phyloP scores from a whole-genome alignment of 2,888 invertebrate species.

The Ophion slaviceki region DNA sequence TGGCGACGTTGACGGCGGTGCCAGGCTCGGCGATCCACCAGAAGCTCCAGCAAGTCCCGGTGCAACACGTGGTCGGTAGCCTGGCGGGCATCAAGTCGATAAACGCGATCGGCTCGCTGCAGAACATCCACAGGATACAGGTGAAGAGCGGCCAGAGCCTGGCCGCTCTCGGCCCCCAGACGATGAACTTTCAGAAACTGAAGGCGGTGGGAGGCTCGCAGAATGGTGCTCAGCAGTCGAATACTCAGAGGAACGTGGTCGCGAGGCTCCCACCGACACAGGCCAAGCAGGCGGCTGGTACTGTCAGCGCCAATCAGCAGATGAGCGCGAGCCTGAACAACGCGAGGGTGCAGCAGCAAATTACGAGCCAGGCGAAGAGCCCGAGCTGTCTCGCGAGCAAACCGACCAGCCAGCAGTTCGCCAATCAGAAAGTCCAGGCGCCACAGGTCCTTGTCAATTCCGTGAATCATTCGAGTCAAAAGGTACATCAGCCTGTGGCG shows the following conservation, averaged over 20 bases:
- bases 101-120: constrained; percentile 67
- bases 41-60: constrained; percentile 72
- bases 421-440: constrained; percentile 73
- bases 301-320: constrained; percentile 63
- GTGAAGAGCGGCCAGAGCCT: constrained; percentile 71
- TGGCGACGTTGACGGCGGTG: constrained; percentile 57
- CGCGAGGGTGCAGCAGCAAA: constrained; percentile 71
- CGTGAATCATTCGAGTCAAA: constrained; percentile 70
- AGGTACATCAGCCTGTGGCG: constrained; percentile 66
- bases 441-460: constrained; percentile 64
- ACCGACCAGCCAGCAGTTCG: constrained; percentile 67
- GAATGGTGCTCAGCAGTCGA: constrained; percentile 62
- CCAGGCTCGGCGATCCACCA: constrained; percentile 62
- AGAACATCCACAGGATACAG: constrained; percentile 77
- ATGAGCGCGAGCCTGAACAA: constrained; percentile 75
- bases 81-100: constrained; percentile 71
- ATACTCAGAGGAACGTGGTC: constrained; percentile 71
- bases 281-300: constrained; percentile 70
- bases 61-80: constrained; percentile 58
- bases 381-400: constrained; percentile 59
- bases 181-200: constrained; percentile 75
- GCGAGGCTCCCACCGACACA: constrained; percentile 70
- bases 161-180: constrained; percentile 66
- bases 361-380: constrained; percentile 66
- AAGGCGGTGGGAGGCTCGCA: constrained; percentile 70